These are phyloP conservation scores for Virgularia gustaviana DNA, from an alignment of 92 coral and sea anemone species.

Conservation along the genomic window DNA sequence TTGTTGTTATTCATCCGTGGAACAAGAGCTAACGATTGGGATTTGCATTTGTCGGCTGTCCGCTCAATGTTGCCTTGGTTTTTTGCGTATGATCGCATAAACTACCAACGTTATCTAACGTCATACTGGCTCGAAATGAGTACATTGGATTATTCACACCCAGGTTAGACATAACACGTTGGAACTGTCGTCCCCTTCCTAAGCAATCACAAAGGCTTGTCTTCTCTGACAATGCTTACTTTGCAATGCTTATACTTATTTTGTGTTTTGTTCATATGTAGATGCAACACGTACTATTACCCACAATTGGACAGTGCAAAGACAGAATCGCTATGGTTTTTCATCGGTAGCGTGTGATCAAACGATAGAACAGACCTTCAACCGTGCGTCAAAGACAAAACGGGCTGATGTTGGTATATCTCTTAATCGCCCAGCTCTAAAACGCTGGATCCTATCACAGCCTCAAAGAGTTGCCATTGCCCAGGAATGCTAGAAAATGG, in stretches of 20 bases:
- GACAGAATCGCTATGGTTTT: conserved; percentile 26
- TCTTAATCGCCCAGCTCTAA: conserved; percentile 29
- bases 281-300: conserved; percentile 19
- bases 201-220: too few species aligned
- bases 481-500: conserved; percentile 29
- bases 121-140: conserved; percentile 37
- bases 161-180: conserved; percentile 13
- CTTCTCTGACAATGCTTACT: too few species aligned
- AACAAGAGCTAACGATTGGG: conserved; percentile 27
- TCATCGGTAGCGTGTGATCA: conserved; percentile 32
- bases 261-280: background rate
- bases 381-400: conserved; percentile 26
- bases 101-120: conserved; percentile 27
- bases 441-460: conserved; percentile 34
- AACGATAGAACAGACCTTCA: conserved; percentile 26
- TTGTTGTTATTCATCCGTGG: conserved; percentile 30
- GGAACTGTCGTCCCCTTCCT: too few species aligned
- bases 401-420: conserved; percentile 26
- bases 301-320: conserved; percentile 35
- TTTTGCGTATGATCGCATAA: conserved; percentile 27
- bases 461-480: conserved; percentile 30
- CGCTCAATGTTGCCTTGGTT: conserved; percentile 35
- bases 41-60: conserved; percentile 32
- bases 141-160: conserved; percentile 25
- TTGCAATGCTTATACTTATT: background rate